Base-by-base conservation (phyloP, 2,888 invertebrate species). In the Hirtodrosophila alboralis region DNA sequence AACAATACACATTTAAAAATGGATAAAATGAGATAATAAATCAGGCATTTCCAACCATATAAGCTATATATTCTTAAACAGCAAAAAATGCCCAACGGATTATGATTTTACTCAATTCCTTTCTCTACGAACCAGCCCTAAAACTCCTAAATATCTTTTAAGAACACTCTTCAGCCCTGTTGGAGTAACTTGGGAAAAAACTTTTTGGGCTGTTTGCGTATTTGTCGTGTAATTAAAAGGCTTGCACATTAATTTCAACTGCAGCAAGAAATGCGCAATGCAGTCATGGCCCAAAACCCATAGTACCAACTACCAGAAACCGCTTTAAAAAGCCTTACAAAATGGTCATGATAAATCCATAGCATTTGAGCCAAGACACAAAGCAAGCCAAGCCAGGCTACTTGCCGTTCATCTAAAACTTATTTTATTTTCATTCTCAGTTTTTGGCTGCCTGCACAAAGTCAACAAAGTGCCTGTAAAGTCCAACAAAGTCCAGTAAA, bases 201-300 rank as follows among this genome's bases (percentile, higher is more conserved):
- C n/a, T n/a, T 78, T 77, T 77, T 63, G 44, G 58, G 51, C 63
- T 80, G 81, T 77, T 78, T 83, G 75, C 83, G 84, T 78, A 72
- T 80, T 80, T 83, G 73, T 78, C 74, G 71, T 71, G 67, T 76
- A 80, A 80, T 80, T 80, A 80, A 83, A 80, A 83, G 83, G 76
- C 83, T 64, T 57, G 83, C 76, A 71, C 80, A 80, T 80, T 80
- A 79, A 80, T 80, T 83, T 74, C 61, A 47, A 66, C 72, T 77
- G 78, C 72, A 62, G 76, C 69, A 59, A 69, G 66, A 79, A 76
- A 63, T 73, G 66, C 81, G 78, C 78, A 78, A 57, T 78, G 78
- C 78, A 72, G 78, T 66, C 60, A 58, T 72, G 57, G 52, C 66
- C 37, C 43, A 36, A 48, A 31, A 37, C 10, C n/a, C n/a, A n/a